These are phyloP conservation scores for Plutella xylostella DNA, from an alignment of 2,888 invertebrate genomes.

Conservation along the genomic window DNA sequence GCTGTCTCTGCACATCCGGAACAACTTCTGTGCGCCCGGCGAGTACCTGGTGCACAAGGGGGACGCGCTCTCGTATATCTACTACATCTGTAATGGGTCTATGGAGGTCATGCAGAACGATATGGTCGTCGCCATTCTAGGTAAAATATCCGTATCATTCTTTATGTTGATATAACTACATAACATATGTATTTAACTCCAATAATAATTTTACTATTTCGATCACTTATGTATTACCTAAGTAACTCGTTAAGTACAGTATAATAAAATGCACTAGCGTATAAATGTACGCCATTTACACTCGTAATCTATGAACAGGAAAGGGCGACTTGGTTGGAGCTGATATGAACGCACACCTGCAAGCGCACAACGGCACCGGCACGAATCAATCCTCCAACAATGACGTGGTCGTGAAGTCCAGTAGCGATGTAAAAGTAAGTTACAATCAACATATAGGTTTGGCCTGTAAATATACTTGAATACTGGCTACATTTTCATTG, in stretches of 20 bases:
- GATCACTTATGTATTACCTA: too few relatives aligned
- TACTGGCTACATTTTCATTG: too few relatives aligned
- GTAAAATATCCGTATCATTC: too few relatives aligned
- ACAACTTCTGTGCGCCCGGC: conserved; percentile 96
- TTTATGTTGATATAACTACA: too few relatives aligned
- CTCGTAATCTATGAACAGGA: conserved; percentile 65
- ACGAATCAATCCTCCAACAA: conserved; percentile 71
- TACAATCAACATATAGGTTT: too few relatives aligned
- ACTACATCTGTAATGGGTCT: conserved; percentile 96
- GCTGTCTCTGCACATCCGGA: conserved; percentile 90
- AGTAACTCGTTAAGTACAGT: too few relatives aligned
- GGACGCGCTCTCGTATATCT: conserved; percentile 92
- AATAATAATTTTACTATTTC: too few relatives aligned
- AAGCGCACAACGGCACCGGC: conserved; percentile 72
- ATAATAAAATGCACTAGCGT: too few relatives aligned
- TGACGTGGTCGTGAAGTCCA: conserved; percentile 90
- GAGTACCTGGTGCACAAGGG: conserved; percentile 95
- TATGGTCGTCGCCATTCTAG: conserved; percentile 97
- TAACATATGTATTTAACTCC: too few relatives aligned
- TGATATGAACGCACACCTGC: conserved; percentile 87
- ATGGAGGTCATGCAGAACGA: conserved; percentile 97
- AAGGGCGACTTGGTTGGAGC: conserved; percentile 96
- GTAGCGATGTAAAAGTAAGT: conserved; percentile 94
- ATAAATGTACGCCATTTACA: background rate
- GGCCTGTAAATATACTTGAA: too few relatives aligned